These are phyloP conservation scores for Valencia hispanica DNA, from an alignment of 2,797 vertebrate species.

Conservation along the genomic window DNA sequence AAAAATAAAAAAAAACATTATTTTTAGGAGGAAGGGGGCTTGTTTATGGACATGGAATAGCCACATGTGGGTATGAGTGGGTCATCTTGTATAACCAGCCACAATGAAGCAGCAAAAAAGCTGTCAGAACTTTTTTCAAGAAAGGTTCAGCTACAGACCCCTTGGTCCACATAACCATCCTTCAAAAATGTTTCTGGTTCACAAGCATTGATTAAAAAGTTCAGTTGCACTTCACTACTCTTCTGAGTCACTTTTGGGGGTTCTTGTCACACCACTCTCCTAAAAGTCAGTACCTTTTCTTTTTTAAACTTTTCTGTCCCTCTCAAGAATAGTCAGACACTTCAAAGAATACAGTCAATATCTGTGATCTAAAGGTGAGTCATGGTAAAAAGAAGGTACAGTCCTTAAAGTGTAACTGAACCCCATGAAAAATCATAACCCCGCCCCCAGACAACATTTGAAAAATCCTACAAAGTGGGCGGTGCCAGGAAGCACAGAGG, in stretches of 20 bases:
- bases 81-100: background rate
- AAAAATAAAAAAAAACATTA: background rate
- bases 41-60: background rate
- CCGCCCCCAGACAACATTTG: no score
- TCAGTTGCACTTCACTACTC: background rate
- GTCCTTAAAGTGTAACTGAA: background rate
- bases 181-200: background rate
- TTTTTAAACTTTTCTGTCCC: background rate
- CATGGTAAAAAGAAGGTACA: background rate
- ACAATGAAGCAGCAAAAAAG: background rate
- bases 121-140: background rate
- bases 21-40: background rate
- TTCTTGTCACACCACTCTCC: background rate
- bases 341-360: background rate
- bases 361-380: background rate
- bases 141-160: constrained; percentile 1
- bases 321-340: background rate
- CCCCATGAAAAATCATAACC: no score
- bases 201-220: background rate
- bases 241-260: constrained; percentile 3
- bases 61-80: background rate
- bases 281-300: background rate
- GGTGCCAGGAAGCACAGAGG: no score
- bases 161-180: background rate
- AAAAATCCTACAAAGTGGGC: no score